These are phyloP conservation scores for Thunnus maccoyii DNA, from an alignment of 2,113 vertebrate genomes.

Conservation along the genomic window DNA sequence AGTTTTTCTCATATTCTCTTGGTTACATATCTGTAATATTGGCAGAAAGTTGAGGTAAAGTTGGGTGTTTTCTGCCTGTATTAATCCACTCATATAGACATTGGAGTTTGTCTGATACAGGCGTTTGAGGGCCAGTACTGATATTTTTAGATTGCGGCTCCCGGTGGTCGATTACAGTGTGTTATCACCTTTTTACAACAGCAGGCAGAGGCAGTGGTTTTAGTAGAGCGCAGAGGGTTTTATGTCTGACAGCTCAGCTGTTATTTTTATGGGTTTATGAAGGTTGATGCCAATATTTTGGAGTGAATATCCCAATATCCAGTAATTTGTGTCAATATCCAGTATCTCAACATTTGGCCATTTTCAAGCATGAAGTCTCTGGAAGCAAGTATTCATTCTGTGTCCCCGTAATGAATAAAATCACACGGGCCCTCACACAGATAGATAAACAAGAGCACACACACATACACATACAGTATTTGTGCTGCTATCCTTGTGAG, in stretches of 20 bases:
- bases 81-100: not conserved
- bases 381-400: too few relatives aligned
- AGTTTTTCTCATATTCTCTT: not conserved
- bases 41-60: not conserved
- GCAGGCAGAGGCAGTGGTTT: constrained; percentile 45
- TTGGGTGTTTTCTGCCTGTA: not conserved
- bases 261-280: constrained; percentile 58
- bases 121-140: constrained; percentile 7
- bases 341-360: constrained; percentile 6
- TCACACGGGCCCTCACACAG: too few relatives aligned
- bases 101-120: not conserved
- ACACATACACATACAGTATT: not conserved
- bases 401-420: too few relatives aligned
- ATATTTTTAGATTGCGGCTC: constrained; percentile 34
- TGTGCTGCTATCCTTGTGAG: not conserved
- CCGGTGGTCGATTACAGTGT: constrained; percentile 36
- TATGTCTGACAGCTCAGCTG: constrained; percentile 59
- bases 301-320: constrained; percentile 8
- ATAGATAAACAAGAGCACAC: not conserved
- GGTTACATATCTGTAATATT: not conserved
- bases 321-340: constrained; percentile 20
- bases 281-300: constrained; percentile 33
- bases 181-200: constrained; percentile 61
- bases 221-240: constrained; percentile 43
- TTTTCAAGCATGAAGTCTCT: not conserved